Evolutionary conservation across 1,140 invertebrate genomes (phyloP), one percentile per base, ranked within the genome.

Genomic region (Camponotus pennsylvanicus): DNA sequence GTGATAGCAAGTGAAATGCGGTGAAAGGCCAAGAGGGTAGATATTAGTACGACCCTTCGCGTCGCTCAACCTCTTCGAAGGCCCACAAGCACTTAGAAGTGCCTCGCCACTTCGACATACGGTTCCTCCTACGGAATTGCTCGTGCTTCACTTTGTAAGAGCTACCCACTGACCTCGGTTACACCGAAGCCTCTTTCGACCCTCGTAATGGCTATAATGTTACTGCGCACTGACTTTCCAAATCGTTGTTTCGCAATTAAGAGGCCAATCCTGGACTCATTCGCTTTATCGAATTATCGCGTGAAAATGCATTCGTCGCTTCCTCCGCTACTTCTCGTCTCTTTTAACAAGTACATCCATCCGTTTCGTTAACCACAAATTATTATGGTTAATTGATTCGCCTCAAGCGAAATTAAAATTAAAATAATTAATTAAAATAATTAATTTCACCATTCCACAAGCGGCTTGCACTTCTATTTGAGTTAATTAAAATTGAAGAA

Each of bases 401-500:
- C 67, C 34, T 52, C 27, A 42, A 70, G 79, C n/a, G 49, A 42
- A 83, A 69, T 27, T 27, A 27, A 27, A 27, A 57, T 61, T 75
- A 63, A 83, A 83, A 82, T 82, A 82, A 82, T 80, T 70, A 80
- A 57, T 61, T 83, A 63, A 83, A 83, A 73, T 82, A 82, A 82
- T 70, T 70, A 80, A 70, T 80, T 80, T 59, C 27, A 8, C 66
- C 52, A 59, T 82, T 82, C 73, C 27, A 45, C 66, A 71, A 59
- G 18, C 42, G 79, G 13, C 18, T 82, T 34, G 34, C 40, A 13
- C 45, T 82, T 21, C 67, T 57, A 18, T 63, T 82, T 61, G 40
- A 67, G 8, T 73, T 71, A 59, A 82, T 61, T 73, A 21, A 42
- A 45, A 8, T 61, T 4, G 7, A 15, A 52, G 32, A 82, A 40